Evolutionary conservation across 2,113 vertebrate genomes (phyloP), one percentile per base, ranked within the genome.

Genomic region (Ovis canadensis): DNA sequence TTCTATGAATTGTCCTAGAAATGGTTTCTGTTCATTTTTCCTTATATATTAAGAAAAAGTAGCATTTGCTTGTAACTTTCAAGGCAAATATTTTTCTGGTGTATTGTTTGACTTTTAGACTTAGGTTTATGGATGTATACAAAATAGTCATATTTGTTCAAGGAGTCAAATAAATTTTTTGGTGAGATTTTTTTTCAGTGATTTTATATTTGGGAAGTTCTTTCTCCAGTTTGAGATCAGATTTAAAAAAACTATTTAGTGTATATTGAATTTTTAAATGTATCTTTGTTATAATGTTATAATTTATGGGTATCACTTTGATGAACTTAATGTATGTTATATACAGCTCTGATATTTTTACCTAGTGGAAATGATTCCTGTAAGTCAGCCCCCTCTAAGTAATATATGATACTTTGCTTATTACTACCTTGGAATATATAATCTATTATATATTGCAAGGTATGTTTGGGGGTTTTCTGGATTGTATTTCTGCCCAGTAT

Each of bases 211-310:
- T 71, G 16, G 15, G 45, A 81, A 85, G 36, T 84, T 89, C n/a
- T 93, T 95, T 71, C 50, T 85, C 67, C 36, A 95, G 71, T 95
- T 52, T 96, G 74, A 90, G n/a, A 77, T 93, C 8, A 60, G 40
- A 36, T 67, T 64, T 6, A 31, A 60, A 84, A 50, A 27, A 50
- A 13, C 7, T 5, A 64, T 23, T 54, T 16, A 29, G 62, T 78
- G 27, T 78, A 36, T 48, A 80, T 27, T 88, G 1, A 27, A 77
- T 78, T 84, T 25, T 36, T 85, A 86, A 54, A 78, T 92, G 6
- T 88, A 54, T 55, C 92, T 94, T 97, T 62, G 7, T 67, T 81
- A 77, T 36, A 17, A 45, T 82, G 85, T 96, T 55, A 50, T 81
- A 86, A 88, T 85, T 90, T 94, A 71, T 33, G 12, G 77, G 33